A percentile compares a stretch with the other conserved stretches of the same genome.
Conservation (phyloP, 1,140 invertebrate species). For the Drosophila aff. region DNA sequence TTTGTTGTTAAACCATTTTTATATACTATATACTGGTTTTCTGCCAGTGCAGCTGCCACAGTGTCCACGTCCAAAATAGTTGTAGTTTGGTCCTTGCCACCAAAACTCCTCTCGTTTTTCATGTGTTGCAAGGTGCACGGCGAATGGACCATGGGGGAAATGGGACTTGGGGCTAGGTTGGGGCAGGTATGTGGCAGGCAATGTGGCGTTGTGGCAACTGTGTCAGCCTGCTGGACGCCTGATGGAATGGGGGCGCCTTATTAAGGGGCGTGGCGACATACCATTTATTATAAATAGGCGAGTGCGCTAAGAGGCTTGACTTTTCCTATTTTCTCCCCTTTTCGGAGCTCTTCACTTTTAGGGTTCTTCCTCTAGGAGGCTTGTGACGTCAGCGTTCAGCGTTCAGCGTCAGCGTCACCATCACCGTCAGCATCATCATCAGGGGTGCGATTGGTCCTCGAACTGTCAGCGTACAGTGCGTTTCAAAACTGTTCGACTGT, state of each 20-base stretch:
- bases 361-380: constrained; percentile 1
- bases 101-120: constrained; percentile 40
- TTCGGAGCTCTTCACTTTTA: background rate
- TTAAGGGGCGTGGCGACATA: constrained; percentile 42
- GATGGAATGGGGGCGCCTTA: constrained; percentile 10
- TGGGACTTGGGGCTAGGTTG: background rate
- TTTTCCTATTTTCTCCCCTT: constrained; percentile 15
- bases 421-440: background rate
- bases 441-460: constrained; percentile 7
- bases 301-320: constrained; percentile 41
- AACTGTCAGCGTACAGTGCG: constrained; percentile 25
- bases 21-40: background rate
- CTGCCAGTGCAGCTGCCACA: constrained; percentile 18
- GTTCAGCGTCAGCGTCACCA: background rate
- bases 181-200: constrained; percentile 19
- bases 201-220: constrained; percentile 47
- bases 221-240: constrained; percentile 24
- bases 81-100: constrained; percentile 36
- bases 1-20: background rate
- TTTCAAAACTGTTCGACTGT: constrained; percentile 16
- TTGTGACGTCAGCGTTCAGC: constrained; percentile 42
- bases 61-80: constrained; percentile 45
- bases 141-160: background rate
- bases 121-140: constrained; percentile 46
- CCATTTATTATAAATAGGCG: constrained; percentile 61